phyloP scores from a whole-genome alignment of 2,888 invertebrate genomes.

The Andricus quercusramuli region DNA sequence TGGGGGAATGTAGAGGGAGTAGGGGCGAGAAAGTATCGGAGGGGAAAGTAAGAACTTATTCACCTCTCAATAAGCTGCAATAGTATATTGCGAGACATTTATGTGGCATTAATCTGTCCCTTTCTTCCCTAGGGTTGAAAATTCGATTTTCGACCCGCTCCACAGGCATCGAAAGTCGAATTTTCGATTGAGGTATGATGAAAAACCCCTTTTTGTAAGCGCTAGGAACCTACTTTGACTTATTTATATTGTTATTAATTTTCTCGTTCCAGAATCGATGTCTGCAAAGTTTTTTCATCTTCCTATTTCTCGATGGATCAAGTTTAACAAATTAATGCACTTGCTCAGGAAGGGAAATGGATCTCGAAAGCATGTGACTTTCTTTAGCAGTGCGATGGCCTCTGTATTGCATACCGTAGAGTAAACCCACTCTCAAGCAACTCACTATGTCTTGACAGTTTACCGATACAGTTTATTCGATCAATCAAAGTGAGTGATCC shows the following conservation, averaged over 20 bases:
- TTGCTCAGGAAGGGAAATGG: constrained; percentile 17
- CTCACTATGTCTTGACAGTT: constrained; percentile 52
- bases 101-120: no score
- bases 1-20: no score
- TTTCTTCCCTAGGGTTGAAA: no score
- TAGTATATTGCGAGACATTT: no score
- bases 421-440: constrained; percentile 50
- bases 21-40: no score
- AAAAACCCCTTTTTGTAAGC: no score
- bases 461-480: constrained; percentile 56
- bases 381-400: constrained; percentile 38
- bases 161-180: no score
- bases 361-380: constrained; percentile 36
- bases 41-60: no score
- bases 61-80: no score
- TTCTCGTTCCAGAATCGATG: not conserved
- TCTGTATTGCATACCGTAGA: constrained; percentile 47
- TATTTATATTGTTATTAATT: not conserved
- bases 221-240: no score
- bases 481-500: constrained; percentile 58
- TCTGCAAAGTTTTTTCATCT: not conserved
- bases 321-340: constrained; percentile 31
- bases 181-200: no score
- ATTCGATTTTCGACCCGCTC: no score
- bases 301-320: not conserved